Evolutionary conservation across 2,113 vertebrate species (phyloP), one percentile per base, ranked within the genome.

Genomic region (Sinocyclocheilus anshuiensis): DNA sequence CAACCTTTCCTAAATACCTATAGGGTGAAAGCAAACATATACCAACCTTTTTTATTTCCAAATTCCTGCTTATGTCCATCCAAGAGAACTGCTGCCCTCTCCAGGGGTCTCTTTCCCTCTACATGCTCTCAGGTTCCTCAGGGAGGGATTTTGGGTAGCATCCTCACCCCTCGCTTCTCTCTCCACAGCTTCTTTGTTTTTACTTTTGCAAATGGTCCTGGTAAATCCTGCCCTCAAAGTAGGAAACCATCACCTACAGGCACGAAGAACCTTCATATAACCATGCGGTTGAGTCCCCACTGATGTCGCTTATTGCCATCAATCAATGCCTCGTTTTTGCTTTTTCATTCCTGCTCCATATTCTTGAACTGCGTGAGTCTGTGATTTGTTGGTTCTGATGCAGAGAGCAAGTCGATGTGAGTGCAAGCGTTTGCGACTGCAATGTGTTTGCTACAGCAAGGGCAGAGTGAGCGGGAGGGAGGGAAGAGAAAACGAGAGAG

Each of bases 401-500:
- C 89, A 88, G 86, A n/a, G 80, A 89, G 83, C 69, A 72, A 55
- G 76, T 50, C 74, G 75, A 75, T 86, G 88, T 45, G 82, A 69
- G 76, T 74, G 87, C 63, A 48, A 61, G 83, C 33, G 59, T 59
- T 85, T 71, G 81, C 55, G 77, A 83, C 85, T 89, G 90, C 90
- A 84, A 86, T 86, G 83, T 89, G 88, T 89, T 83, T 85, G 84
- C 88, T 83, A 87, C 77, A 81, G 87, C 63, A 88, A 90, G 84
- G 85, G 86, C 72, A 45, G 81, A 79, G 84, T 39, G 84, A 86
- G 87, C 72, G 77, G 72, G 83, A 76, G 39, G 45, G 79, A 33
- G 82, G 86, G 24, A 53, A 86, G 82, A 59, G 71, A 74, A 59
- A 6, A 83, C 6, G 69, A 3, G 71, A 16, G 77, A 57, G 53